phyloP scores from a whole-genome alignment of 2,113 vertebrate species.

The Oceanodroma tethys region DNA sequence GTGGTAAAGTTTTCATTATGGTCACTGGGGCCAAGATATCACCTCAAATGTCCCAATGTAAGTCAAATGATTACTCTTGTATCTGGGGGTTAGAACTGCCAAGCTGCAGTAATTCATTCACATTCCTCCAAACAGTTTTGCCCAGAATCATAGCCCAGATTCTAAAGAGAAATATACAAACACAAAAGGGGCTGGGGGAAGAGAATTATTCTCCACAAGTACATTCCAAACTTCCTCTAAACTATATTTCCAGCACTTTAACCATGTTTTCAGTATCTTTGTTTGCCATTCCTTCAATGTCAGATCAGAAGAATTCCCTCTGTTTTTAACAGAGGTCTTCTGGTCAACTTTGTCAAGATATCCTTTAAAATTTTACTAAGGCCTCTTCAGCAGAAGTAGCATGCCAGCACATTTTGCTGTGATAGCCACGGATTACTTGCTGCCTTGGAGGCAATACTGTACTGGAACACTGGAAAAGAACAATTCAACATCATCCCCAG shows the following conservation, averaged over 20 bases:
- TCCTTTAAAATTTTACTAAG: background rate
- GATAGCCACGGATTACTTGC: background rate
- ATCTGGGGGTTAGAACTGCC: background rate
- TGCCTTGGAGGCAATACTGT: background rate
- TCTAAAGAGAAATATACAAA: background rate
- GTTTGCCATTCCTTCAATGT: background rate
- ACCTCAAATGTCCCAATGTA: background rate
- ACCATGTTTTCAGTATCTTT: background rate
- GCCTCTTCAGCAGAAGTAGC: background rate
- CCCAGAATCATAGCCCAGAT: background rate
- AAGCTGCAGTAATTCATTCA: background rate
- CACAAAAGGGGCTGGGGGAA: background rate
- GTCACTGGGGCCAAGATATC: background rate
- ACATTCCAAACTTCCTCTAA: background rate
- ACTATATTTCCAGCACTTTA: background rate
- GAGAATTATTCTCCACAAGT: background rate
- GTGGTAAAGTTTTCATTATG: background rate
- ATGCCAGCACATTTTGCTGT: background rate
- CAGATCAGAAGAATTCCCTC: background rate
- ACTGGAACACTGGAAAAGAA: background rate
- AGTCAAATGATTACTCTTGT: background rate
- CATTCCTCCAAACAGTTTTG: background rate
- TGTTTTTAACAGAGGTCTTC: background rate
- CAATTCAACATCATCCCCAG: too few relatives aligned
- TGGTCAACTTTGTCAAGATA: background rate